Evolutionary conservation across 2,888 invertebrate species (phyloP).

Genomic region (Drosophila leonis): DNA sequence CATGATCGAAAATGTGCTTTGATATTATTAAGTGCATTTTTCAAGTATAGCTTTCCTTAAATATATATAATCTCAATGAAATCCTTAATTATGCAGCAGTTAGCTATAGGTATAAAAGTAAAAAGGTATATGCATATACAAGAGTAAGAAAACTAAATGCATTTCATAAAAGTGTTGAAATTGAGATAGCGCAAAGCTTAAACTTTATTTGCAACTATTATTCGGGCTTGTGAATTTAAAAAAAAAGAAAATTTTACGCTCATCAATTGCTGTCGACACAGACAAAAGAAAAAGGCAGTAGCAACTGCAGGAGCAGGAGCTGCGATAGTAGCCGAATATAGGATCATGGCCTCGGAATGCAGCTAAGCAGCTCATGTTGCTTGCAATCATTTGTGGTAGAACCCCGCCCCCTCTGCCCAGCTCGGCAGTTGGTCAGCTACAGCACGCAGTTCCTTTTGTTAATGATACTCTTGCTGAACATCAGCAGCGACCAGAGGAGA

Average conservation of each 20-base stretch:
- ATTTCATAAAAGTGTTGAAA: neutral
- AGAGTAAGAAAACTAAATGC: no score
- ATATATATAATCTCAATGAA: no score
- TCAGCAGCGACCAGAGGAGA: slow-evolving; percentile 31
- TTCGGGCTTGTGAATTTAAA: slow-evolving; percentile 37
- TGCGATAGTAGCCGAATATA: slow-evolving; percentile 8
- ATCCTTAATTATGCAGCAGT: no score
- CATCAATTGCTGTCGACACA: slow-evolving; percentile 54
- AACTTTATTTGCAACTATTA: slow-evolving; percentile 24
- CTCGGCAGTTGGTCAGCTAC: slow-evolving; percentile 58
- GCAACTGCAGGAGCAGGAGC: neutral
- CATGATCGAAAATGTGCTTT: neutral
- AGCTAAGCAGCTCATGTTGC: slow-evolving; percentile 71
- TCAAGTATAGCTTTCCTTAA: neutral
- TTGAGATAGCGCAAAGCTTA: slow-evolving; percentile 1
- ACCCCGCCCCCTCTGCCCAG: slow-evolving; percentile 11
- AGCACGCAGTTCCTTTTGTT: slow-evolving; percentile 77
- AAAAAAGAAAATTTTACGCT: slow-evolving; percentile 36
- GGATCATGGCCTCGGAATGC: slow-evolving; percentile 45
- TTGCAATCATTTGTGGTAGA: slow-evolving; percentile 36
- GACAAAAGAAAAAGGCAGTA: neutral
- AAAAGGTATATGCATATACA: no score
- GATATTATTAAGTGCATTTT: neutral
- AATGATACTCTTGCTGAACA: slow-evolving; percentile 77
- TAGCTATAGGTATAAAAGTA: no score